Evolutionary conservation across 2,113 vertebrate species (phyloP), one percentile per base, ranked within the genome.

Genomic region (Leptosomus discolor): DNA sequence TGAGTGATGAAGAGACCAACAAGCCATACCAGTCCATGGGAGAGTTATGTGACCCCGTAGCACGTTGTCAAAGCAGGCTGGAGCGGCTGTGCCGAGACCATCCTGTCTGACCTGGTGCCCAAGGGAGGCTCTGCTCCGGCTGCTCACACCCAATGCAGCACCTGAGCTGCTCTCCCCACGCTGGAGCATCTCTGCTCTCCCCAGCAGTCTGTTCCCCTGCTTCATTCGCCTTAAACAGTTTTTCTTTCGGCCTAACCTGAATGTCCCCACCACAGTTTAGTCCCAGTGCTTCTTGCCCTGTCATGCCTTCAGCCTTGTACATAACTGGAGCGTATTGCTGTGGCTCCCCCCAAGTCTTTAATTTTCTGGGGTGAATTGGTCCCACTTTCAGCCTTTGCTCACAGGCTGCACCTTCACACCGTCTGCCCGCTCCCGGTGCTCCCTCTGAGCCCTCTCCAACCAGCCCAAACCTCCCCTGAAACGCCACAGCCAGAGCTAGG

Each of bases 121-220:
- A 0, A 7, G 32, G 56, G 39, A 57, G 11, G 29, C 14, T 85
- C 60, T 61, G 54, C 45, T 57, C 74, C 3, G 8, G 30, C 27
- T 65, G 45, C 3, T 67, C 5, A 0, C 27, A 50, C 14, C 30
- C 0, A 0, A 5, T 8, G 22, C 23, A 45, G 60, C 24, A 41
- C 30, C 54, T n/a, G 46, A 65, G 45, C 60, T 27, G 51, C 36
- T 70, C n/a, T 45, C 5, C 39, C 57, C 34, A 2, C 0, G 0
- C 64, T 12, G 29, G 41, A 73, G 37, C 24, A 26, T 12, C 41
- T 45, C 58, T 78, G 68, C 34, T 26, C 27, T 57, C 77, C 68
- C 65, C 54, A 48, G 34, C 19, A 78, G 20, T 3, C 77, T 56
- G 30, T 22, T 50, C 39, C 69, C 16, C 39, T 26, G 58, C 69